A percentile compares a stretch with the other conserved stretches of the same genome.
Conservation (phyloP, 2,888 invertebrate genomes). For the Drosophila mimetica region DNA sequence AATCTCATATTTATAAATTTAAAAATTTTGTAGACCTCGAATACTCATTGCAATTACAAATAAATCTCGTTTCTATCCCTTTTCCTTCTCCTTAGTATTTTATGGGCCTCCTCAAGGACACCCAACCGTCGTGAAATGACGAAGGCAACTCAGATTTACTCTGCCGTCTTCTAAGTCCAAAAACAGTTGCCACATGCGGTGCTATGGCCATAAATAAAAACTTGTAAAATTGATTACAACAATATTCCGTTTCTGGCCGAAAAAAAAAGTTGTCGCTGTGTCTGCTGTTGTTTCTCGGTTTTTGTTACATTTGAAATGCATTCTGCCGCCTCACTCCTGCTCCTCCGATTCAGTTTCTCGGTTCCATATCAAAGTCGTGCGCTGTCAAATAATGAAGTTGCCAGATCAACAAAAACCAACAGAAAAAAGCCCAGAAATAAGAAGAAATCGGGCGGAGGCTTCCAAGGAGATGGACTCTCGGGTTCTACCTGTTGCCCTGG, state of each 20-base stretch:
- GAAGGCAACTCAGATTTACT: slow-evolving; percentile 9
- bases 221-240: slow-evolving; percentile 78
- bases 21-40: too few relatives aligned
- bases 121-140: slow-evolving; percentile 8
- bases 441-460: slow-evolving; percentile 31
- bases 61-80: too few relatives aligned
- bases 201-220: slow-evolving; percentile 58
- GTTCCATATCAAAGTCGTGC: slow-evolving; percentile 77
- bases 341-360: slow-evolving; percentile 7
- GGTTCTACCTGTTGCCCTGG: slow-evolving; percentile 67
- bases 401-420: slow-evolving; percentile 78
- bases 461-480: slow-evolving; percentile 28
- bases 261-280: slow-evolving; percentile 30
- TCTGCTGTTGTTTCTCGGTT: slow-evolving; percentile 28
- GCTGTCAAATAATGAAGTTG: slow-evolving; percentile 80
- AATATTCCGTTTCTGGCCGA: slow-evolving; percentile 48
- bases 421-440: slow-evolving; percentile 43
- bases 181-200: slow-evolving; percentile 66
- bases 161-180: slow-evolving; percentile 29
- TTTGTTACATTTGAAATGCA: slow-evolving; percentile 27
- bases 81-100: background rate
- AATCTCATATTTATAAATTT: too few relatives aligned
- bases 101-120: slow-evolving; percentile 48
- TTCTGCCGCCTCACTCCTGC: background rate
- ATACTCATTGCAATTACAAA: too few relatives aligned